phyloP scores from a whole-genome alignment of 1,140 invertebrate species.

The Cotesia vestalis region DNA sequence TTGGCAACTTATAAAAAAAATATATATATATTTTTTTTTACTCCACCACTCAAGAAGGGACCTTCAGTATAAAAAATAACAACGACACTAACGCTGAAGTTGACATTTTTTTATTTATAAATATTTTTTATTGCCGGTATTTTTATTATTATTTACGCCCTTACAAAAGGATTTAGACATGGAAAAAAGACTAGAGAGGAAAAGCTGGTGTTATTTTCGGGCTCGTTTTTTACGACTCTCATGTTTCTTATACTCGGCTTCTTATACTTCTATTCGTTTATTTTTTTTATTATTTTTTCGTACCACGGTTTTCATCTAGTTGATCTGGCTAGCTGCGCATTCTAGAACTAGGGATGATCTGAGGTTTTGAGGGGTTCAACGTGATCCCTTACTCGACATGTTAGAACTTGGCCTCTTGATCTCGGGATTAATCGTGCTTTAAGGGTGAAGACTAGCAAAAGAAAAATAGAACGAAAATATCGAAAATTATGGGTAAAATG shows the following conservation, averaged over 20 bases:
- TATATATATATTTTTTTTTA: not conserved
- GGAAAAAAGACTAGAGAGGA: not conserved
- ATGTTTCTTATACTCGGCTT: not conserved
- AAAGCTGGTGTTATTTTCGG: conserved; percentile 4
- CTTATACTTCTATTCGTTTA: no score
- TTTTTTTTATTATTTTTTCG: no score
- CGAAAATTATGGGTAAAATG: conserved; percentile 27
- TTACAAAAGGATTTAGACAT: conserved; percentile 1
- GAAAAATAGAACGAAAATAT: conserved; percentile 17
- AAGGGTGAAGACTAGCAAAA: conserved; percentile 18
- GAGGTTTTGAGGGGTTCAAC: conserved; percentile 5
- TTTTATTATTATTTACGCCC: not conserved
- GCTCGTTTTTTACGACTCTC: conserved; percentile 17
- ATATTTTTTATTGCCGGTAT: conserved; percentile 3
- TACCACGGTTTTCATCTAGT: conserved; percentile 11
- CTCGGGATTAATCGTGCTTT: conserved; percentile 21
- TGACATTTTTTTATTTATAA: conserved; percentile 6
- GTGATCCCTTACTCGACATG: conserved; percentile 11
- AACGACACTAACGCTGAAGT: not conserved
- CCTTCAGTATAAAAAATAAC: not conserved
- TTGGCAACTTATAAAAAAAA: not conserved
- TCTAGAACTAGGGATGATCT: conserved; percentile 4
- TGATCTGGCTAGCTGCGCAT: conserved; percentile 15
- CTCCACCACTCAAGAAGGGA: not conserved
- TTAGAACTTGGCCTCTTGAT: conserved; percentile 19